Percentiles rank a stretch among this genome's conserved stretches.
phyloP scores from a whole-genome alignment of 1,140 invertebrate genomes.

The Nymphalis io region DNA sequence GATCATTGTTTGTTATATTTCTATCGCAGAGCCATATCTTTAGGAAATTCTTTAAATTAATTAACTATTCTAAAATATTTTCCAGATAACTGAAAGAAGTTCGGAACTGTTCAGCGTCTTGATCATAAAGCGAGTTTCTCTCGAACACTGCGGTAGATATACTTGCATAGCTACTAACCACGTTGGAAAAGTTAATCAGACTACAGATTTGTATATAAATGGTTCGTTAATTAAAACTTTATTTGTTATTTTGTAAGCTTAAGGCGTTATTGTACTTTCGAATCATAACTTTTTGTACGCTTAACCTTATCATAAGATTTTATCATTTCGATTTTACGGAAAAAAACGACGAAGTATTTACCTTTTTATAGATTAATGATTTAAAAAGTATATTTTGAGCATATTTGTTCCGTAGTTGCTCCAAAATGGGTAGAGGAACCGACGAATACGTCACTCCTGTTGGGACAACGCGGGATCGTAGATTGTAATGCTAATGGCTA shows the following conservation, averaged over 20 bases:
- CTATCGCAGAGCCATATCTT: no score
- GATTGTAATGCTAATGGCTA: conserved; percentile 91
- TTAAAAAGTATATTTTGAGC: neutral
- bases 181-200: conserved; percentile 91
- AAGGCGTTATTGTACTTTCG: neutral
- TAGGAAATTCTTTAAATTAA: no score
- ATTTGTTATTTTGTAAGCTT: neutral
- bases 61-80: no score
- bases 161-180: conserved; percentile 93
- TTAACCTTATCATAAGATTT: no score
- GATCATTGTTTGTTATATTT: neutral
- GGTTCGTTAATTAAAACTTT: conserved; percentile 78
- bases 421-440: conserved; percentile 92
- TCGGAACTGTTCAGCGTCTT: conserved; percentile 87
- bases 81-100: conserved; percentile 84
- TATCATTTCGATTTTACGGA: no score
- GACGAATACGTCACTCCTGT: conserved; percentile 86
- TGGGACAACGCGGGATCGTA: conserved; percentile 87
- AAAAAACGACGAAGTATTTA: no score
- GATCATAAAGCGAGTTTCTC: conserved; percentile 87
- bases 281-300: no score
- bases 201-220: conserved; percentile 90
- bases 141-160: conserved; percentile 91
- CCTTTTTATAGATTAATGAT: no score
- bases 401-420: conserved; percentile 83